These are phyloP conservation scores for Chamaetylas fuelleborni DNA, from an alignment of 2,113 vertebrate genomes.

Conservation along the genomic window DNA sequence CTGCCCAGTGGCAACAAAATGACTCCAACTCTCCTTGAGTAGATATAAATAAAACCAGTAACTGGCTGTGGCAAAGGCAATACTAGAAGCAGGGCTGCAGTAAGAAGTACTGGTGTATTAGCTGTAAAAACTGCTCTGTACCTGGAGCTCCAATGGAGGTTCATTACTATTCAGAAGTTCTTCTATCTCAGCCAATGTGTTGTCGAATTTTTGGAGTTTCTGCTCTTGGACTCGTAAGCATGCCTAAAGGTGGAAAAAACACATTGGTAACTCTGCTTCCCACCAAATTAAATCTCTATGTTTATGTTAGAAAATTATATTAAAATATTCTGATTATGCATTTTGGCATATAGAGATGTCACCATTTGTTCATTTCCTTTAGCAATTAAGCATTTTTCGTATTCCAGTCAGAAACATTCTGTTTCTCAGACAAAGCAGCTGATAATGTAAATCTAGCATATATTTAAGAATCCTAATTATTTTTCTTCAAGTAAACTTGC, in stretches of 20 bases:
- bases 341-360: background rate
- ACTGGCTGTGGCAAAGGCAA: background rate
- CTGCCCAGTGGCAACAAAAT: background rate
- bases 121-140: slow-evolving; percentile 34
- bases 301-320: background rate
- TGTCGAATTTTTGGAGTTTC: slow-evolving; percentile 82
- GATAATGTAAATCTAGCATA: background rate
- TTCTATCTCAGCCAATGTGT: slow-evolving; percentile 84
- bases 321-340: background rate
- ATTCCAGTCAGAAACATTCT: background rate
- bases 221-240: slow-evolving; percentile 82
- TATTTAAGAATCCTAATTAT: background rate
- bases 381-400: background rate
- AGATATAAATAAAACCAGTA: background rate
- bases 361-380: background rate
- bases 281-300: background rate
- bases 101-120: rapidly evolving
- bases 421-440: background rate
- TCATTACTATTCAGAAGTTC: slow-evolving; percentile 86
- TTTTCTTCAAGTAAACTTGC: background rate
- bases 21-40: background rate
- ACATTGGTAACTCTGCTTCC: background rate
- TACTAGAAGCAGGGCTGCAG: background rate
- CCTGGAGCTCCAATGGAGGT: slow-evolving; percentile 90
- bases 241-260: slow-evolving; percentile 69